Evolutionary conservation across 2,888 invertebrate genomes (phyloP), one percentile per base, ranked within the genome.

Genomic region (Cistogaster globosa): DNA sequence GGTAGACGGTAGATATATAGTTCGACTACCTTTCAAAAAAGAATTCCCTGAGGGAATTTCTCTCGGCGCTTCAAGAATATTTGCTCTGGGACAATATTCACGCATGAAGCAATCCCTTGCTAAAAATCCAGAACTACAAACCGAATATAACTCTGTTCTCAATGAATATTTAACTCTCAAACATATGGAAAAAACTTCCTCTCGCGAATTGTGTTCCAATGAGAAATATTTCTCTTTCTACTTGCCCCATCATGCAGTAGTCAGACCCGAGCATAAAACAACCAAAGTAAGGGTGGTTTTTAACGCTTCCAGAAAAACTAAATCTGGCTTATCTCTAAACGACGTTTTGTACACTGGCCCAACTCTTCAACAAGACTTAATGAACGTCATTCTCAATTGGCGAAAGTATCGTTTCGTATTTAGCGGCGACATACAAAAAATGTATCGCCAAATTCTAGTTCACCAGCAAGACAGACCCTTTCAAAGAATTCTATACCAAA

Each of bases 161-260:
- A 11, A 57, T 11, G 72, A 80, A 58, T 74, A 80, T 18, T 8
- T 67, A 1, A n/a, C 53, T 16, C 38, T 80, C 1, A 16, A 42
- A 11, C 68, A 82, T 36, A 82, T 76, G 63, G 63, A 71, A 26
- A 14, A 26, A 55, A 57, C 69, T 38, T 16, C 26, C 12, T 51
- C 51, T 6, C 38, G 53, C 11, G 82, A 82, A 71, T n/a, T 65
- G 14, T 32, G 36, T 57, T 0, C n/a, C 20, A 18, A 76, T 22
- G 65, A 51, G 0, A 77, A 71, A 20, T 77, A 36, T 8, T 58
- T 57, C n/a, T 77, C 67, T 0, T 77, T 48, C 36, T 76, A 71
- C 12, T n/a, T 75, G 12, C 69, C 58, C 9, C 71, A 72, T 45
- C 48, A 72, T 48, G 71, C 71, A 12, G 26, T 58, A 2, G 11